Percentiles rank a stretch among this genome's conserved stretches.
These are phyloP conservation scores for Meloidogyne floridensis DNA, from an alignment of 1,140 invertebrate species.

Conservation along the genomic window DNA sequence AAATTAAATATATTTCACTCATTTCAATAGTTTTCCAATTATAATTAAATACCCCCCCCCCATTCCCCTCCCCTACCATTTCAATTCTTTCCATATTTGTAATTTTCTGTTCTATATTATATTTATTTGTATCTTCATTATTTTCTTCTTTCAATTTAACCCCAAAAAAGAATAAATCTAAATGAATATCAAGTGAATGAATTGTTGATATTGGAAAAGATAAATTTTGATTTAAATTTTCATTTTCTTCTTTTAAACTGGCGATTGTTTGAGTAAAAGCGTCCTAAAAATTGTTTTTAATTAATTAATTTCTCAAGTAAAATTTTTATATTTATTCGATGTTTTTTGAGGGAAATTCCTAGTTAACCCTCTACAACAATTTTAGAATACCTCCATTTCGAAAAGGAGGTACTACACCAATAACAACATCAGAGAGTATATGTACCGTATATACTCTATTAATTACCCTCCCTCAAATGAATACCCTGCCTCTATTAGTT, in stretches of 20 bases:
- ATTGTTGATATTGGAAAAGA: conserved; percentile 51
- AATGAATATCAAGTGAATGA: conserved; percentile 48
- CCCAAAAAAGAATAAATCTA: conserved; percentile 55
- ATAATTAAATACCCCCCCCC: no score
- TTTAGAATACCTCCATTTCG: no score
- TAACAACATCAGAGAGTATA: no score
- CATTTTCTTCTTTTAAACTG: background rate
- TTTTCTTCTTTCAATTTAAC: conserved; percentile 35
- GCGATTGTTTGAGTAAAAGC: conserved; percentile 27
- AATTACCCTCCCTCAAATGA: no score
- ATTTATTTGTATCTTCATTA: background rate
- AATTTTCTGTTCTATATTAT: conserved; percentile 15
- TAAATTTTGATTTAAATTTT: conserved; percentile 30
- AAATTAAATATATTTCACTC: no score
- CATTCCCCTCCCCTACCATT: conserved; percentile 10
- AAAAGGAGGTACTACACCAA: no score
- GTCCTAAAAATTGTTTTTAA: conserved; percentile 32
- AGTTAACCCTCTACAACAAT: no score
- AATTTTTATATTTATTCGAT: background rate
- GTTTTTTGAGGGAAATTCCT: no score
- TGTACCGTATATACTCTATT: no score
- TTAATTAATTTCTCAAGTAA: conserved; percentile 18
- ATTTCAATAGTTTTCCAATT: no score
- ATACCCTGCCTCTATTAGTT: no score
- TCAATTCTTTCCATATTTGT: conserved; percentile 61